Evolutionary conservation across 2,797 vertebrate genomes (phyloP), one percentile per base, ranked within the genome.

Genomic region (Dryobates pubescens): DNA sequence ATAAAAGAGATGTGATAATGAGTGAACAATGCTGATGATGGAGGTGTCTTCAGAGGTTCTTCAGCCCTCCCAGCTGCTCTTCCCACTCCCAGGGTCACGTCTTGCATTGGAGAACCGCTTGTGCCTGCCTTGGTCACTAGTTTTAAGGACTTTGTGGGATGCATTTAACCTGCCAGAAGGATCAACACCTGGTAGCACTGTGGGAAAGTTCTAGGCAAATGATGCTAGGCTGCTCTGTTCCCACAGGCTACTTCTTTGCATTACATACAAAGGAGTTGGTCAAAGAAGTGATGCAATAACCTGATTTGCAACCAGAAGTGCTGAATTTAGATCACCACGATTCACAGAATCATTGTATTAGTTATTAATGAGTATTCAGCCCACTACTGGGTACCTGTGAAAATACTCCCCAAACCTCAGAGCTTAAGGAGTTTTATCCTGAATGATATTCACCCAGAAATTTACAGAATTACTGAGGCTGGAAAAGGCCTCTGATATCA

Each of bases 241-340:
- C 74, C 87, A 84, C 36, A 91, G 82, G 82, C 79, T 91, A 43
- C 20, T 64, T 91, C 63, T 79, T 86, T 86, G 65, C 38, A 53
- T 86, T 76, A 58, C 51, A 36, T 9, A 27, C 20, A 43, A 58
- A 88, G 70, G 30, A 84, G 32, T 36, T 78, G 59, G 59, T 86
- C 86, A 90, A 91, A 92, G 76, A 83, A 83, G 54, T n/a, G 75
- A 93, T 54, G 82, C 76, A 86, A 92, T 73, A 77, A 92, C 27
- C 61, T 82, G 77, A 89, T 88, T 82, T 95, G 24, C 73, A 94
- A 38, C 38, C 47, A 45, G 30, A 88, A 89, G 12, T 68, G 63
- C 54, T 81, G 70, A 80, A 90, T 93, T 67, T 70, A 30, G 45
- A 76, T 62, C 17, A 17, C 79, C 68, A 29, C 59, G 54, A 71